These are phyloP conservation scores for Lepeophtheirus salmonis DNA, from an alignment of 1,140 invertebrate species.

Conservation along the genomic window DNA sequence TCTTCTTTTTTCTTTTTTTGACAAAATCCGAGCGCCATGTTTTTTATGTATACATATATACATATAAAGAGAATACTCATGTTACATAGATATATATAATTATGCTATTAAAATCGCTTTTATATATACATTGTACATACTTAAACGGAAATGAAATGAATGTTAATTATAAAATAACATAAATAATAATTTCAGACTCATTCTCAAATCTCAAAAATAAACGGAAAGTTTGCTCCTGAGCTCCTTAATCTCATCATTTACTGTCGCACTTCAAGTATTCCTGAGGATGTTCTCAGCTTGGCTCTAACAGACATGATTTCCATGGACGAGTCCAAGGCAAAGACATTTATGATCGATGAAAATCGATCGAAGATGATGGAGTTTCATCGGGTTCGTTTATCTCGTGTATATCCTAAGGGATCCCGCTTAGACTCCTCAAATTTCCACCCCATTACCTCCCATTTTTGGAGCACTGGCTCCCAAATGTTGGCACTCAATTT, in stretches of 20 bases:
- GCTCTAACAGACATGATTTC: constrained; percentile 5
- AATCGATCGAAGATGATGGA: not conserved
- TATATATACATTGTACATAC: no score
- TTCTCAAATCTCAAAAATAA: not conserved
- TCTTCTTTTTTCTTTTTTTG: not conserved
- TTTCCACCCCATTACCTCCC: not conserved
- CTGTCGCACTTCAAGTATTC: not conserved
- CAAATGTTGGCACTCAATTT: constrained; percentile 13
- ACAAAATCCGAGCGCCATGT: not conserved
- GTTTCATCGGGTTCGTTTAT: not conserved
- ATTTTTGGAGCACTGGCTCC: constrained; percentile 3
- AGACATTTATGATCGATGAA: constrained; percentile 1
- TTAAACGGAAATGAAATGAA: no score
- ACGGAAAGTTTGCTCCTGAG: not conserved
- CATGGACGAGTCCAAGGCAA: constrained; percentile 6
- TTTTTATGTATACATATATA: no score
- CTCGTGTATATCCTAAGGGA: constrained; percentile 7
- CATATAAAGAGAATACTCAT: no score
- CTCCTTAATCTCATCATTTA: not conserved
- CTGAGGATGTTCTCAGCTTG: not conserved
- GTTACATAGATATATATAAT: no score
- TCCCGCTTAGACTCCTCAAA: constrained; percentile 7
- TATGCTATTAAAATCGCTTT: no score
- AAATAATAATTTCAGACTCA: no score
- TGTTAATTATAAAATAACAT: no score